phyloP scores from a whole-genome alignment of 2,888 invertebrate genomes.

The Rotaria magnacalcarata region DNA sequence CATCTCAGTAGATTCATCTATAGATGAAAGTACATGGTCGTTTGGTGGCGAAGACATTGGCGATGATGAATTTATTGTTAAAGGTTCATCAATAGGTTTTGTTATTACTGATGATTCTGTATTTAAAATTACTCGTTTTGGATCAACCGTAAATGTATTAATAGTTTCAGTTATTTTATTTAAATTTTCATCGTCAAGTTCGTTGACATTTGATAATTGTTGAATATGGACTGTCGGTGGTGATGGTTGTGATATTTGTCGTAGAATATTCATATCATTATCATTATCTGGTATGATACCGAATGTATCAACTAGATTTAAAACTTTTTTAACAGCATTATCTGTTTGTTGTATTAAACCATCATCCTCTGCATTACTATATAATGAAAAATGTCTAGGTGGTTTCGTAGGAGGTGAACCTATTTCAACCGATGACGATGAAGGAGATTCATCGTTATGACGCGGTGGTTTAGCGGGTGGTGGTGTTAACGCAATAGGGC shows the following conservation, averaged over 20 bases:
- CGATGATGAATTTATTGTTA: background rate
- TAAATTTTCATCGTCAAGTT: background rate
- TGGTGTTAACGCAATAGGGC: background rate
- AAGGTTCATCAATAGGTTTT: background rate
- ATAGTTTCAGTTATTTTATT: too few relatives aligned
- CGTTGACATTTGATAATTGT: background rate
- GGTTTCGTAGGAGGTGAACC: background rate
- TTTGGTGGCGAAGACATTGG: background rate
- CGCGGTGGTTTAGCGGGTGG: slow-evolving; percentile 22
- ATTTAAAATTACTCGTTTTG: background rate
- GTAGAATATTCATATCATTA: background rate
- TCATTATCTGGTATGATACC: slow-evolving; percentile 15
- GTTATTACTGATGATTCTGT: background rate
- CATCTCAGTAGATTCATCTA: background rate
- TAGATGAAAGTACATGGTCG: too few relatives aligned
- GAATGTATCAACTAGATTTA: slow-evolving; percentile 33
- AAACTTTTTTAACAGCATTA: slow-evolving; percentile 32
- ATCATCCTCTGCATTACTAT: background rate
- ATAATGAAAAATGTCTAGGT: background rate
- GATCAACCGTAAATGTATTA: background rate
- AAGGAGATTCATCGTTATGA: background rate
- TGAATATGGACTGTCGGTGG: background rate
- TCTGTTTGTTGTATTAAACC: slow-evolving; percentile 22
- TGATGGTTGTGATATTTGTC: background rate
- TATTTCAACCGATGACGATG: slow-evolving; percentile 6